Conservation (phyloP, 2,797 vertebrate genomes). For the Hydrophis major region DNA sequence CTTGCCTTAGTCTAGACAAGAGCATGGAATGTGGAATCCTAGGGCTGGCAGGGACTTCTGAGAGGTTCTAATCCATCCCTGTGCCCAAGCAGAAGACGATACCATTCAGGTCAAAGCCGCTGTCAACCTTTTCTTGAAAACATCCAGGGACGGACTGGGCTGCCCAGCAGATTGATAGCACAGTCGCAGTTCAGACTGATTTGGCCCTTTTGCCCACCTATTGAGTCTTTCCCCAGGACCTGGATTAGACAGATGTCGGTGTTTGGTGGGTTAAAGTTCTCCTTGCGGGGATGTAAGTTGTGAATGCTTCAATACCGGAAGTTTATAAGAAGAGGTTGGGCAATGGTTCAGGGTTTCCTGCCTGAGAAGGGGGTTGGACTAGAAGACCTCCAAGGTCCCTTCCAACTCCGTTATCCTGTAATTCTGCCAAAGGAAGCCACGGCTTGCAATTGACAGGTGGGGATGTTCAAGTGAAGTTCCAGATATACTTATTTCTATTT, state of each 20-base stretch:
- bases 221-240: neutral
- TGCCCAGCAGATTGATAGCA: neutral
- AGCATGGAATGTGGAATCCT: neutral
- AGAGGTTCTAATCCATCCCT: neutral
- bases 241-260: neutral
- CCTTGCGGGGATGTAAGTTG: neutral
- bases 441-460: neutral
- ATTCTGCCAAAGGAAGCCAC: neutral
- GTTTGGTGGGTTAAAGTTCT: neutral
- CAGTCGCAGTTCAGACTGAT: neutral
- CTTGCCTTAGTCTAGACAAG: neutral
- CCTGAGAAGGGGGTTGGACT: too few species aligned
- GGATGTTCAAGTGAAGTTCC: neutral
- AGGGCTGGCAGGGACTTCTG: neutral
- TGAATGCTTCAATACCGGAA: too few species aligned
- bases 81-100: too few species aligned
- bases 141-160: neutral
- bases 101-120: neutral
- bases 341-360: too few species aligned
- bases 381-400: too few species aligned
- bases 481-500: neutral
- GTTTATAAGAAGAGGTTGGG: too few species aligned
- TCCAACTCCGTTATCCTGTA: too few species aligned
- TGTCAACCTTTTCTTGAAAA: neutral
- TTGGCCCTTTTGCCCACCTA: neutral